phyloP scores from a whole-genome alignment of 2,888 invertebrate genomes.

The Dendrolimus houi region DNA sequence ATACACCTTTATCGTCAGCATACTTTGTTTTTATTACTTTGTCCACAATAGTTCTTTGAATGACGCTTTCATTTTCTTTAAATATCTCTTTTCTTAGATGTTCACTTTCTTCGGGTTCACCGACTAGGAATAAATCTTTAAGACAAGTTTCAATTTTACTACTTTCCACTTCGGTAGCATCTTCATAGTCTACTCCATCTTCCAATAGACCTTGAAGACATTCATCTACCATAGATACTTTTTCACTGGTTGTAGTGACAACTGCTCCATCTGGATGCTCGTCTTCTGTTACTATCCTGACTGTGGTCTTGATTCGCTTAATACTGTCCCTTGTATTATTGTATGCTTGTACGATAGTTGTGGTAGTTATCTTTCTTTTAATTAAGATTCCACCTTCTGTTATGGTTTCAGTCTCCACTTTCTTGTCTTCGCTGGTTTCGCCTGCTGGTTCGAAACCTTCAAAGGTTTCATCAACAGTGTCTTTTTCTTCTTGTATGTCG shows the following conservation, averaged over 20 bases:
- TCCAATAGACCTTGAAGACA: constrained; percentile 13
- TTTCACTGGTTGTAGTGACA: constrained; percentile 52
- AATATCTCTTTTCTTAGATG: constrained; percentile 28
- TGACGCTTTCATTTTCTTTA: constrained; percentile 29
- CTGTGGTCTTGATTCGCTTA: constrained; percentile 46
- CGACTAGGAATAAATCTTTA: constrained; percentile 21
- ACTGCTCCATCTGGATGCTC: constrained; percentile 56
- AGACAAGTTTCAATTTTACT: constrained; percentile 27
- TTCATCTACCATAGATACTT: constrained; percentile 45
- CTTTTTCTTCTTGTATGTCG: constrained; percentile 12
- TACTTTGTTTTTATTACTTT: constrained; percentile 44
- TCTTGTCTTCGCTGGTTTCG: constrained; percentile 34
- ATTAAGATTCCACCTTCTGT: constrained; percentile 37
- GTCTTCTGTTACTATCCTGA: constrained; percentile 49
- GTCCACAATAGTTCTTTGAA: constrained; percentile 39
- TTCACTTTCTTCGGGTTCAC: constrained; percentile 35
- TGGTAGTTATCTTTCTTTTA: constrained; percentile 42
- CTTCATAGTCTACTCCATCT: constrained; percentile 3
- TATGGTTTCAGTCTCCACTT: constrained; percentile 29
- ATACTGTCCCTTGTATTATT: constrained; percentile 25
- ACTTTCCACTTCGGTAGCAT: constrained; percentile 7
- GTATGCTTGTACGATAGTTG: constrained; percentile 38
- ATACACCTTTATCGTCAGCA: constrained; percentile 25
- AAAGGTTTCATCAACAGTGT: constrained; percentile 21
- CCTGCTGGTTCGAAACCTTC: constrained; percentile 32